Evolutionary conservation across 2,113 vertebrate genomes (phyloP).

Genomic region (Carlito syrichta): DNA sequence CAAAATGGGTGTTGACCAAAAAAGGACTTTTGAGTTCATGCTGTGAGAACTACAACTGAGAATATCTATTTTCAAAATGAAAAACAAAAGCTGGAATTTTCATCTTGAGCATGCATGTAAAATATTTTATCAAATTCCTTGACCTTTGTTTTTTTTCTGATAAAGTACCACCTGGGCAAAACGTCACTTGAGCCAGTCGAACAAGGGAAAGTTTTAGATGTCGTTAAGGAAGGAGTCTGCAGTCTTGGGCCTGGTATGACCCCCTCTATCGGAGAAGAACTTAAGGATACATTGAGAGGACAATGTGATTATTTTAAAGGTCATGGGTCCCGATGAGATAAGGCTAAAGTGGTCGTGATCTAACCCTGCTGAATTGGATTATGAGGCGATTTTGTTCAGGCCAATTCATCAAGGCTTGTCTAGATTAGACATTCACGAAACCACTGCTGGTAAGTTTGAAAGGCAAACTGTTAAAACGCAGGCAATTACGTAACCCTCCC

Average conservation of each 20-base stretch:
- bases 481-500: not conserved
- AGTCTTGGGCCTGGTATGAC: not conserved
- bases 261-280: not conserved
- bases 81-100: not conserved
- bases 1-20: not conserved
- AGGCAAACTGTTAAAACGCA: not conserved
- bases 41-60: not conserved
- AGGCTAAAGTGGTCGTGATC: constrained; percentile 6
- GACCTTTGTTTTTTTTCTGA: not conserved
- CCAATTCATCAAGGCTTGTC: constrained; percentile 55
- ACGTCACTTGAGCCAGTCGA: fast-evolving
- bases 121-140: not conserved
- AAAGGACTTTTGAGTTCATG: not conserved
- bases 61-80: not conserved
- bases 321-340: constrained; percentile 40
- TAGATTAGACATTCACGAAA: constrained; percentile 34
- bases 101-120: not conserved
- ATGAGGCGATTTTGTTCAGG: constrained; percentile 15
- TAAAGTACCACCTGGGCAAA: not conserved
- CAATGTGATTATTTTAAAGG: constrained; percentile 55
- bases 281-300: constrained; percentile 4
- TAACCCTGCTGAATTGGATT: constrained; percentile 22
- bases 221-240: not conserved
- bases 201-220: fast-evolving
- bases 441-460: not conserved